Evolutionary conservation across 2,113 vertebrate genomes (phyloP).

Genomic region (Spilogale gracilis): DNA sequence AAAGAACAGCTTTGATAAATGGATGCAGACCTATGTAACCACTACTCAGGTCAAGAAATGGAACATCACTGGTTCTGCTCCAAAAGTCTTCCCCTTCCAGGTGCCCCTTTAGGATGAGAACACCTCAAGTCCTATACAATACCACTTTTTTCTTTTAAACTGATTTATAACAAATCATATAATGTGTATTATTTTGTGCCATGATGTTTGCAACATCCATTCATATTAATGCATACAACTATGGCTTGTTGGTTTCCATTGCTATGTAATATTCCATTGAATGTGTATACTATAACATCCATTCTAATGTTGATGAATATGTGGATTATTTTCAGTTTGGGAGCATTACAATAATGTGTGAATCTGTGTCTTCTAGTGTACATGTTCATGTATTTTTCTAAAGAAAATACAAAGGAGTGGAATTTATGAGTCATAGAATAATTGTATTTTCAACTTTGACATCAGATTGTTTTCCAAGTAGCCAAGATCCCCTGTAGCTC

Average conservation of each 20-base stretch:
- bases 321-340: neutral
- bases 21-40: neutral
- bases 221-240: neutral
- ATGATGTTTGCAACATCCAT: neutral
- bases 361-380: neutral
- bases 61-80: neutral
- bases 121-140: neutral
- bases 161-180: neutral
- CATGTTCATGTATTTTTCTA: neutral
- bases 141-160: slow-evolving; percentile 39
- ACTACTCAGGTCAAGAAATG: neutral
- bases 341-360: neutral
- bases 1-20: slow-evolving; percentile 1
- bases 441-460: slow-evolving; percentile 29
- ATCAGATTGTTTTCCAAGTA: slow-evolving; percentile 13
- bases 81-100: neutral
- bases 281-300: neutral
- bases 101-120: neutral
- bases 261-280: neutral
- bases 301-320: slow-evolving; percentile 4
- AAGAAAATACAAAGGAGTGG: neutral
- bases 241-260: neutral
- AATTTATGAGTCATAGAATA: neutral
- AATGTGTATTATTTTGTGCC: slow-evolving; percentile 31
- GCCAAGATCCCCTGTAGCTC: neutral